Conservation (phyloP, 2,888 invertebrate genomes). For the Sminthurinus aureus region DNA sequence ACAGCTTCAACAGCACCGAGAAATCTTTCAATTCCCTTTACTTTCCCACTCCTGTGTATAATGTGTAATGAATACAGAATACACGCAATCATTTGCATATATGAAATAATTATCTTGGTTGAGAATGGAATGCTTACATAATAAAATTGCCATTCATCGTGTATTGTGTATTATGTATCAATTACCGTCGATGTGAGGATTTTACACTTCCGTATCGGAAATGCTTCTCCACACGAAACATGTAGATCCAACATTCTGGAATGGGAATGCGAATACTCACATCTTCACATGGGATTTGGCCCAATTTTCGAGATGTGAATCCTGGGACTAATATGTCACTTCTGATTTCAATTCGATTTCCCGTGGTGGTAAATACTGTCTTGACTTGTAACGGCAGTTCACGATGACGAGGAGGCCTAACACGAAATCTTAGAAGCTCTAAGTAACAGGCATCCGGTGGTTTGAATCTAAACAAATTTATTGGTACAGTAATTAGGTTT, state of each 20-base stretch:
- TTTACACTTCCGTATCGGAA: constrained; percentile 98
- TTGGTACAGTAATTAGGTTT: no score
- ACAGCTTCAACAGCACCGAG: constrained; percentile 89
- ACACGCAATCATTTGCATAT: background rate
- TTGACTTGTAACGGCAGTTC: constrained; percentile 96
- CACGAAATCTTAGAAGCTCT: constrained; percentile 94
- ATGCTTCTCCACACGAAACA: constrained; percentile 97
- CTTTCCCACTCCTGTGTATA: constrained; percentile 74
- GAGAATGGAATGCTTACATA: background rate
- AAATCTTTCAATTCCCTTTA: constrained; percentile 92
- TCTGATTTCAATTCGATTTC: constrained; percentile 85
- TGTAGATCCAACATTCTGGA: constrained; percentile 99
- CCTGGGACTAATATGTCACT: constrained; percentile 97
- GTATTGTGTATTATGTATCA: no score
- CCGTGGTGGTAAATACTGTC: constrained; percentile 85
- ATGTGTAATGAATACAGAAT: background rate
- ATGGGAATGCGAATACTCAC: constrained; percentile 96
- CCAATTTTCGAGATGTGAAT: constrained; percentile 92
- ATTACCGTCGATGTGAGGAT: constrained; percentile 81
- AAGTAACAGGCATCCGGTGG: constrained; percentile 98
- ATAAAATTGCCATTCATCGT: background rate
- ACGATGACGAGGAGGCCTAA: constrained; percentile 92
- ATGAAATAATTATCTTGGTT: background rate
- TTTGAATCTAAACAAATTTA: constrained; percentile 81
- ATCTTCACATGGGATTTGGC: constrained; percentile 97